A percentile compares a stretch with the other conserved stretches of the same genome.
phyloP scores from a whole-genome alignment of 2,888 invertebrate species.

The Ceriagrion tenellum region DNA sequence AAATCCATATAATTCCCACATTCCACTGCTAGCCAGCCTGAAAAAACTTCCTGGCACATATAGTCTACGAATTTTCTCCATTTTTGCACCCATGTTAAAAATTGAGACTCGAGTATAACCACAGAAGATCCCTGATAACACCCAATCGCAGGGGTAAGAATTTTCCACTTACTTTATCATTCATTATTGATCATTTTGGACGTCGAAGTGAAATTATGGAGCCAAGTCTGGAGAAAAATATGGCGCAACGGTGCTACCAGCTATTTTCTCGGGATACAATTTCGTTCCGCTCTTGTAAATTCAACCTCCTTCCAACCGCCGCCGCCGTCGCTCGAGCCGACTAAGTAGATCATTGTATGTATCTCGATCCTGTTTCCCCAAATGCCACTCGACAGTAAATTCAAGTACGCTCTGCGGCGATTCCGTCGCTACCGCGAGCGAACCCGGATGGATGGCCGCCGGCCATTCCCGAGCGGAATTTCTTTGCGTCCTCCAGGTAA shows the following conservation, averaged over 20 bases:
- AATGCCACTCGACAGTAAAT: not conserved
- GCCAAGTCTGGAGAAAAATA: not conserved
- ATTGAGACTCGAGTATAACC: not conserved
- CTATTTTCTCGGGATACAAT: not conserved
- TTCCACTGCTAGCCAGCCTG: too few relatives aligned
- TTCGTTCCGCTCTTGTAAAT: slow-evolving; percentile 25
- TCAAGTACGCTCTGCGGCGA: not conserved
- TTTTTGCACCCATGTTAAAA: not conserved
- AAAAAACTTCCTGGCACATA: too few relatives aligned
- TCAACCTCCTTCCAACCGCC: not conserved
- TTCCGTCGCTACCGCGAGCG: not conserved
- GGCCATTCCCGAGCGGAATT: not conserved
- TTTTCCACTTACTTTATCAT: not conserved
- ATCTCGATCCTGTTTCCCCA: not conserved
- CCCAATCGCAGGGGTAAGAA: not conserved
- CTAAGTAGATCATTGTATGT: slow-evolving; percentile 19
- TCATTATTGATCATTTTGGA: not conserved
- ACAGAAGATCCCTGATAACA: not conserved
- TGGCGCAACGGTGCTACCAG: not conserved
- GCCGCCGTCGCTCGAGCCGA: not conserved
- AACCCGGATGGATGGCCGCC: not conserved
- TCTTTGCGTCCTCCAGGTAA: not conserved
- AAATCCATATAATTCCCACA: too few relatives aligned
- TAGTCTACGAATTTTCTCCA: too few relatives aligned
- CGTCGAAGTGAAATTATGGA: not conserved